These are phyloP conservation scores for Cremastinae sp. DNA, from an alignment of 2,888 invertebrate species.

Conservation along the genomic window DNA sequence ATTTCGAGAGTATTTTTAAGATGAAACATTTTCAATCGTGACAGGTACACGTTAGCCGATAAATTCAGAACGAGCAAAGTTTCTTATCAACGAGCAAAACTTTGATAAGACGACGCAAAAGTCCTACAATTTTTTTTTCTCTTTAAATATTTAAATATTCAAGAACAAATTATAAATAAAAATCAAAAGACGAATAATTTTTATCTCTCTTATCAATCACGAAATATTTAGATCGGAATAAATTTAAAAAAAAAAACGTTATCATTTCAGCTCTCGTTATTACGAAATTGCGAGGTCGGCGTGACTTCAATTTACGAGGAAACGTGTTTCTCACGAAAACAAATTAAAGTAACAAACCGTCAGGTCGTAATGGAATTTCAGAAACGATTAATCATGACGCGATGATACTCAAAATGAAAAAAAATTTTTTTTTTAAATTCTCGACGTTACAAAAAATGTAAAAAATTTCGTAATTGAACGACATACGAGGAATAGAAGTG, in stretches of 20 bases:
- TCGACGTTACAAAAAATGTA: conserved; percentile 6
- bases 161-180: too few relatives aligned
- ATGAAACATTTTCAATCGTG: not conserved
- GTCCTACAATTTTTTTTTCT: conserved; percentile 8
- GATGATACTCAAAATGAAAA: not conserved
- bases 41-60: not conserved
- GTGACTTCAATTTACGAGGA: too few relatives aligned
- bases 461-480: conserved; percentile 21
- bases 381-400: conserved; percentile 4
- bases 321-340: too few relatives aligned
- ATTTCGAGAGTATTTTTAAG: conserved; percentile 2
- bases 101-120: conserved; percentile 30
- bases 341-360: conserved; percentile 6
- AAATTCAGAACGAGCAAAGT: conserved; percentile 2
- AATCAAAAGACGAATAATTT: too few relatives aligned
- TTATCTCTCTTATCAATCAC: too few relatives aligned
- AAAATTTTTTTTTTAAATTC: conserved; percentile 5
- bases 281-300: too few relatives aligned
- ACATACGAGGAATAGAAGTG: not conserved
- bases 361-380: conserved; percentile 5
- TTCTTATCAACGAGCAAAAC: conserved; percentile 34
- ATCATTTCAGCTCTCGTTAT: too few relatives aligned
- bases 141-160: too few relatives aligned
- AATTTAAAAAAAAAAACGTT: too few relatives aligned
- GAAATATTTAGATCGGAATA: too few relatives aligned